Conservation (phyloP, 2,888 invertebrate genomes). For the Pseudococcus viburni region DNA sequence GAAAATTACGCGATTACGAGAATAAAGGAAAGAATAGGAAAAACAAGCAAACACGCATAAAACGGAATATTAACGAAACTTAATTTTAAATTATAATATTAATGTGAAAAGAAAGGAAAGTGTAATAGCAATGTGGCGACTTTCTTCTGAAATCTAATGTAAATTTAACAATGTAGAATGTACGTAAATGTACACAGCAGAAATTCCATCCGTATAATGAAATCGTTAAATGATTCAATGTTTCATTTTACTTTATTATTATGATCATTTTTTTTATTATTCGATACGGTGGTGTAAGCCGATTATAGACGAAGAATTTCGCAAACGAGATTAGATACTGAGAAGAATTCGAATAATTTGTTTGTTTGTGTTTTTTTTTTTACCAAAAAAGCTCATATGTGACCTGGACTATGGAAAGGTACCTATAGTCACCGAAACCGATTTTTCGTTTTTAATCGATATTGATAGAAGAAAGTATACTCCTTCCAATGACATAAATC, state of each 20-base stretch:
- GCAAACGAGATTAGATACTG: background rate
- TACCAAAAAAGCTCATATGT: too few relatives aligned
- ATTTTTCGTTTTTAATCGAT: too few relatives aligned
- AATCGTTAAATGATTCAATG: slow-evolving; percentile 8
- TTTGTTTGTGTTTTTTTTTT: too few relatives aligned
- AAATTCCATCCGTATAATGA: background rate
- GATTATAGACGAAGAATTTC: background rate
- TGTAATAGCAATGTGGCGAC: slow-evolving; percentile 34
- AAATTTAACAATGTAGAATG: slow-evolving; percentile 32
- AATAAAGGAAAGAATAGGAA: background rate
- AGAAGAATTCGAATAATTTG: too few relatives aligned
- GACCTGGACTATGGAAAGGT: too few relatives aligned
- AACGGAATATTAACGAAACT: slow-evolving; percentile 33
- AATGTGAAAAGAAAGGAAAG: slow-evolving; percentile 37
- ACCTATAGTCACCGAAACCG: too few relatives aligned
- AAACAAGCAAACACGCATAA: background rate
- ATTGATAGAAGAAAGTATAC: too few relatives aligned
- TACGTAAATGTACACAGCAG: slow-evolving; percentile 3
- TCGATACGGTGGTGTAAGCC: slow-evolving; percentile 1
- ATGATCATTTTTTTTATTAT: background rate
- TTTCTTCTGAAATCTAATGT: slow-evolving; percentile 43
- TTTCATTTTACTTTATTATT: background rate
- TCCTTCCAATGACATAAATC: too few relatives aligned
- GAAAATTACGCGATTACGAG: background rate
- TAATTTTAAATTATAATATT: slow-evolving; percentile 28